Conservation (phyloP, 2,113 vertebrate genomes). For the Sapayoa aenigma region DNA sequence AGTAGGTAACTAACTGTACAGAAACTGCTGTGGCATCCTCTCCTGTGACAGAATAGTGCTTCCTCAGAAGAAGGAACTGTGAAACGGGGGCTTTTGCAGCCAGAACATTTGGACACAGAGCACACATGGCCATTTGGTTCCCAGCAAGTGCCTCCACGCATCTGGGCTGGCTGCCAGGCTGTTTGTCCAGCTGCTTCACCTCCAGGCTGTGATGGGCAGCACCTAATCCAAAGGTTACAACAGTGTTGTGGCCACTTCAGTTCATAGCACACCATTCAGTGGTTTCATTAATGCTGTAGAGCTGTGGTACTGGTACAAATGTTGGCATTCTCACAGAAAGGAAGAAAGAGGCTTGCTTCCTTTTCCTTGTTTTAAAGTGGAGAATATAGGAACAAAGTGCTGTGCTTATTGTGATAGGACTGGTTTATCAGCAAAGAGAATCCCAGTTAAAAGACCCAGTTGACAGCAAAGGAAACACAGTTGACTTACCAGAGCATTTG, state of each 20-base stretch:
- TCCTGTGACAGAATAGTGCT: neutral
- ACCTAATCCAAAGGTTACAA: neutral
- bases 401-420: neutral
- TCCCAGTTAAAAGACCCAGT: neutral
- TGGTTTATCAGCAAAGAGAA: neutral
- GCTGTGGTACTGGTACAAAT: neutral
- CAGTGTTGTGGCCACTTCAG: neutral
- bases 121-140: neutral
- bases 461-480: neutral
- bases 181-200: neutral
- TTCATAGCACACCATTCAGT: neutral
- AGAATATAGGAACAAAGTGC: neutral
- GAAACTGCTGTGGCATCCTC: neutral
- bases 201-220: neutral
- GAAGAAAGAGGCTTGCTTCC: neutral
- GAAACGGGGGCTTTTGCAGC: neutral
- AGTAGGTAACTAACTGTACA: neutral
- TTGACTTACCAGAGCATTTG: neutral
- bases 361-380: neutral
- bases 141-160: neutral
- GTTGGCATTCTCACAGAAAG: neutral
- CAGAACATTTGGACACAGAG: rapidly evolving
- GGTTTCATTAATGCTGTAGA: neutral
- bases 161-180: neutral
- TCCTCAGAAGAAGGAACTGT: neutral